phyloP scores from a whole-genome alignment of 2,797 vertebrate genomes.

The Microctenopoma steveboyesi region DNA sequence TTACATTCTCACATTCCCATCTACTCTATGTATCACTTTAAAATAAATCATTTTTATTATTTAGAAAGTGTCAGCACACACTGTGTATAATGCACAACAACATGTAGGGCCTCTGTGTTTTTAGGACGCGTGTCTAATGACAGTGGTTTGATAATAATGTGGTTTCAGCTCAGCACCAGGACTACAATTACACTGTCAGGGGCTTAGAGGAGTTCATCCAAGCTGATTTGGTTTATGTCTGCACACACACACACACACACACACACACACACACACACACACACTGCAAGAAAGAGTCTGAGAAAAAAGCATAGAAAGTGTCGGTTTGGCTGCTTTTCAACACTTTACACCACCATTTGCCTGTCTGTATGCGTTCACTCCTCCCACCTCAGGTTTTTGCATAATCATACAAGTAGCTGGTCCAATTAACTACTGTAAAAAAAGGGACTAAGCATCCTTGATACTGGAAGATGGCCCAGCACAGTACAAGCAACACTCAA shows the following conservation, averaged over 20 bases:
- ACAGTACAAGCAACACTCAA: too few relatives aligned
- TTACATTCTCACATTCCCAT: background rate
- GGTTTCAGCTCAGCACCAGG: conserved; percentile 12
- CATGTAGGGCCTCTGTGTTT: background rate
- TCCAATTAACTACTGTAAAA: too few relatives aligned
- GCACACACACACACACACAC: background rate
- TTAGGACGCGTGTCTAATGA: conserved; percentile 24
- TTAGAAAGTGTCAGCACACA: background rate
- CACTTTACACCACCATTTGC: too few relatives aligned
- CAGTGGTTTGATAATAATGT: conserved; percentile 31
- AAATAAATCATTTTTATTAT: background rate
- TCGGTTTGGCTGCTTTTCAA: too few relatives aligned
- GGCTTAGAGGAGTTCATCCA: background rate
- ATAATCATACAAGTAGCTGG: too few relatives aligned
- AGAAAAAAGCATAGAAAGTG: too few relatives aligned
- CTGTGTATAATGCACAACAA: conserved; percentile 9
- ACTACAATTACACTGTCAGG: conserved; percentile 39
- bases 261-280: background rate
- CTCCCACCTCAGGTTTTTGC: too few relatives aligned
- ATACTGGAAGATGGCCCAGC: too few relatives aligned
- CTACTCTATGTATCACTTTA: background rate
- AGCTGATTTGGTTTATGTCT: background rate
- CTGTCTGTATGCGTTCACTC: background rate
- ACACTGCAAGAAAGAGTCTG: background rate
- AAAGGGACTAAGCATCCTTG: too few relatives aligned